Percentiles rank a stretch among this genome's conserved stretches.
phyloP scores from a whole-genome alignment of 2,797 vertebrate species.

The Acanthopagrus latus region DNA sequence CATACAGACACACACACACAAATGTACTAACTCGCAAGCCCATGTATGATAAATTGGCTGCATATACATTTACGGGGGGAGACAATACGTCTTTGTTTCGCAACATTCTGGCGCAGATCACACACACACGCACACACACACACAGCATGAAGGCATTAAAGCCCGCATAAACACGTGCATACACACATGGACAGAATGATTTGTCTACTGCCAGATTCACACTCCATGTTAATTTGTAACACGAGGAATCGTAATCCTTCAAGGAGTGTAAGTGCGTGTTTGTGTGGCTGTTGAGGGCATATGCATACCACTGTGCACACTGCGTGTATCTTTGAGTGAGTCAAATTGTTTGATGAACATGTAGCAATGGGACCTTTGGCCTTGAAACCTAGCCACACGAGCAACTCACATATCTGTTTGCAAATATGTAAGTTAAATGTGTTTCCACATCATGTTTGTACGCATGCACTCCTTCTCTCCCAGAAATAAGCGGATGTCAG shows the following conservation, averaged over 20 bases:
- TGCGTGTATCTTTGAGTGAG: background rate
- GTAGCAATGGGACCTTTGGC: background rate
- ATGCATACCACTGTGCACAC: background rate
- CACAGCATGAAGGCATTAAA: slow-evolving; percentile 22
- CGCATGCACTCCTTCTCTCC: slow-evolving; percentile 82
- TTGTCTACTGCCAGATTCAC: slow-evolving; percentile 86
- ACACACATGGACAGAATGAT: slow-evolving; percentile 70
- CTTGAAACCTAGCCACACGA: slow-evolving; percentile 3
- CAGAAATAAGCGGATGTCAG: slow-evolving; percentile 79
- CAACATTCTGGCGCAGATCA: slow-evolving; percentile 51
- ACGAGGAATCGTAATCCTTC: slow-evolving; percentile 82
- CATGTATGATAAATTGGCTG: slow-evolving; percentile 78
- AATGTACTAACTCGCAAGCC: slow-evolving; percentile 11
- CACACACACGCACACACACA: slow-evolving; percentile 31
- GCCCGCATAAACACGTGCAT: background rate
- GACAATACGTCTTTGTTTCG: slow-evolving; percentile 80
- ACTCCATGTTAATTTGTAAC: slow-evolving; percentile 87
- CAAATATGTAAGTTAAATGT: background rate
- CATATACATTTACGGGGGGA: slow-evolving; percentile 63
- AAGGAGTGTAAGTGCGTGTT: slow-evolving; percentile 39
- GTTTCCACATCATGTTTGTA: slow-evolving; percentile 73
- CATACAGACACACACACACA: slow-evolving; percentile 2
- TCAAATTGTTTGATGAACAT: slow-evolving; percentile 12
- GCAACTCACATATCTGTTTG: background rate
- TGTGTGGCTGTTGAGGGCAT: slow-evolving; percentile 37